Evolutionary conservation across 2,797 vertebrate species (phyloP).

Genomic region (Oryzias dopingdopingensis): DNA sequence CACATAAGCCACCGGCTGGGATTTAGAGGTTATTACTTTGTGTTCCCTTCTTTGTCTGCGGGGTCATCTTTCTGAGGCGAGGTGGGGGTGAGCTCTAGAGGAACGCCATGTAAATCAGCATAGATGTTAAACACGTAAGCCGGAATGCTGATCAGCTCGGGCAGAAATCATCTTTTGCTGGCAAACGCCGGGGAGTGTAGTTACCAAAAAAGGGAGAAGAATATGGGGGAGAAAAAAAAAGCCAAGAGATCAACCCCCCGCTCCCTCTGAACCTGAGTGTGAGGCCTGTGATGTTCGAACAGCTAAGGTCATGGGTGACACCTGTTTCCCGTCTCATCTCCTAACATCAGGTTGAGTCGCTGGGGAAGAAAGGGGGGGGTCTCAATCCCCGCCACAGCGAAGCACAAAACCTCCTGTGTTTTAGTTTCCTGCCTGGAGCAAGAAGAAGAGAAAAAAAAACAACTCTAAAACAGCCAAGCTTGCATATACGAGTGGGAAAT

Average conservation of each 20-base stretch:
- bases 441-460: conserved; percentile 22
- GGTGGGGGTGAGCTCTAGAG: conserved; percentile 48
- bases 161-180: conserved; percentile 44
- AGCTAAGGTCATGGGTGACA: conserved; percentile 77
- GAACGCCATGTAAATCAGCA: conserved; percentile 19
- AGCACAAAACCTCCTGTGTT: conserved; percentile 68
- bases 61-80: conserved; percentile 57
- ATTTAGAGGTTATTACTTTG: conserved; percentile 75
- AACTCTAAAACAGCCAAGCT: conserved; percentile 37
- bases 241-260: conserved; percentile 1
- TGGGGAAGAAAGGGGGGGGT: conserved; percentile 36
- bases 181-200: conserved; percentile 40
- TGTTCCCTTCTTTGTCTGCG: conserved; percentile 60
- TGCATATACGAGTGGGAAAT: conserved; percentile 52
- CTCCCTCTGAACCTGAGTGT: conserved; percentile 39
- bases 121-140: conserved; percentile 41
- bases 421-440: conserved; percentile 56
- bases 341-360: conserved; percentile 65
- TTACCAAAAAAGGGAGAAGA: conserved; percentile 25
- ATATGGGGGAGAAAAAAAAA: conserved; percentile 12
- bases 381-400: conserved; percentile 32
- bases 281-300: conserved; percentile 57
- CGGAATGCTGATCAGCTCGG: conserved; percentile 12
- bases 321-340: conserved; percentile 77
- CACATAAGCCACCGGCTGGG: conserved; percentile 71